phyloP scores from a whole-genome alignment of 2,888 invertebrate species.

The Diadegma fenestrale region DNA sequence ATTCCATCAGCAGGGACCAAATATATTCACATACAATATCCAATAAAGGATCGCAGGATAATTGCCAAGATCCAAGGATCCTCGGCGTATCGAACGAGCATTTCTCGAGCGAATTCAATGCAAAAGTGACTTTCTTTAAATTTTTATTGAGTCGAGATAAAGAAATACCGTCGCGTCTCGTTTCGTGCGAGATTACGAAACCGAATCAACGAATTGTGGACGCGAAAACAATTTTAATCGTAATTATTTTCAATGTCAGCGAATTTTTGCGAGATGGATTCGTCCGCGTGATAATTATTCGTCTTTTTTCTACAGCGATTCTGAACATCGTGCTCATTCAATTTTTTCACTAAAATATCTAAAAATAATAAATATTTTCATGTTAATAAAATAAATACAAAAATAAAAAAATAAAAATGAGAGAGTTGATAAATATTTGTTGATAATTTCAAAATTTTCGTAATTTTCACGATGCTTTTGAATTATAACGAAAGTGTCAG shows the following conservation, averaged over 20 bases:
- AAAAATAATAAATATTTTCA: not conserved
- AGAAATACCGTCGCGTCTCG: not conserved
- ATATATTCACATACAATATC: slow-evolving; percentile 14
- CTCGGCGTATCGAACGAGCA: not conserved
- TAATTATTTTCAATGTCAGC: not conserved
- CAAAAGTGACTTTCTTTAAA: not conserved
- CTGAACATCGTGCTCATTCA: not conserved
- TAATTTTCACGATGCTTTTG: no score
- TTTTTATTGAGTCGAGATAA: not conserved
- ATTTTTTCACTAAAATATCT: not conserved
- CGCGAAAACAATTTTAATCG: not conserved
- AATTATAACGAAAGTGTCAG: no score
- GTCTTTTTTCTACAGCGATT: not conserved
- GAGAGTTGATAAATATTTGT: no score
- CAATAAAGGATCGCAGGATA: not conserved
- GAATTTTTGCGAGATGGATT: not conserved
- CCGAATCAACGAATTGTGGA: not conserved
- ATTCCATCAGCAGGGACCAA: slow-evolving; percentile 14
- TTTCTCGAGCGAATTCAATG: not conserved
- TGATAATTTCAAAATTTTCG: no score
- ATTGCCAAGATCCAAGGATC: not conserved
- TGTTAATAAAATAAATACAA: not conserved
- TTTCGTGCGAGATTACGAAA: not conserved
- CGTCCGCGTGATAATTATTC: not conserved
- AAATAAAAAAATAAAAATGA: no score